Evolutionary conservation across 2,113 vertebrate genomes (phyloP).

Genomic region (Gobius niger): DNA sequence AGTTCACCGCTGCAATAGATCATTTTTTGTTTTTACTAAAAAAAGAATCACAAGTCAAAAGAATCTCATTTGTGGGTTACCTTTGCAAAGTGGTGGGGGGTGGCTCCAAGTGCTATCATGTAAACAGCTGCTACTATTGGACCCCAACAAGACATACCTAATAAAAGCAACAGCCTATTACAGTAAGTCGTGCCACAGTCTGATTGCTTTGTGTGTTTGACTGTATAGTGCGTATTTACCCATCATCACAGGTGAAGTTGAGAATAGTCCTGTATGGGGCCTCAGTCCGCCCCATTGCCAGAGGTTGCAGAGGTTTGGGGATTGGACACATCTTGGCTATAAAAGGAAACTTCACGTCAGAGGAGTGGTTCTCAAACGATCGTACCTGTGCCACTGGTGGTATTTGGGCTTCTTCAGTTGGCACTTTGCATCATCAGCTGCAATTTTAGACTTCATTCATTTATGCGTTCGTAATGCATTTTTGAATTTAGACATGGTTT

Average conservation of each 20-base stretch:
- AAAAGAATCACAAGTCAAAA: neutral
- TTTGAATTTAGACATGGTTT: no score
- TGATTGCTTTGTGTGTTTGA: neutral
- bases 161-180: neutral
- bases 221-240: slow-evolving; percentile 70
- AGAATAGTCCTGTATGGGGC: slow-evolving; percentile 75
- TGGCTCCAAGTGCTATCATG: slow-evolving; percentile 80
- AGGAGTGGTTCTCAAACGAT: neutral
- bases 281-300: slow-evolving; percentile 73
- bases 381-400: no score
- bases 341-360: neutral
- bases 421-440: no score
- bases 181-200: neutral
- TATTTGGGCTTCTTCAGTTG: no score
- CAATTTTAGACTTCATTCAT: no score
- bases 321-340: slow-evolving; percentile 80
- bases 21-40: neutral
- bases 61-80: slow-evolving; percentile 60
- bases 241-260: slow-evolving; percentile 80
- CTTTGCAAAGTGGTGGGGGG: slow-evolving; percentile 74
- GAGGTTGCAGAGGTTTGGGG: slow-evolving; percentile 69
- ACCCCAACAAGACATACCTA: slow-evolving; percentile 82
- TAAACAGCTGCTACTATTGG: slow-evolving; percentile 76
- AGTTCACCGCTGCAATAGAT: slow-evolving; percentile 75
- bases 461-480: no score